Percentiles rank a stretch among this genome's conserved stretches.
These are phyloP conservation scores for Isotomurus palustris DNA, from an alignment of 2,888 invertebrate genomes.

Conservation along the genomic window DNA sequence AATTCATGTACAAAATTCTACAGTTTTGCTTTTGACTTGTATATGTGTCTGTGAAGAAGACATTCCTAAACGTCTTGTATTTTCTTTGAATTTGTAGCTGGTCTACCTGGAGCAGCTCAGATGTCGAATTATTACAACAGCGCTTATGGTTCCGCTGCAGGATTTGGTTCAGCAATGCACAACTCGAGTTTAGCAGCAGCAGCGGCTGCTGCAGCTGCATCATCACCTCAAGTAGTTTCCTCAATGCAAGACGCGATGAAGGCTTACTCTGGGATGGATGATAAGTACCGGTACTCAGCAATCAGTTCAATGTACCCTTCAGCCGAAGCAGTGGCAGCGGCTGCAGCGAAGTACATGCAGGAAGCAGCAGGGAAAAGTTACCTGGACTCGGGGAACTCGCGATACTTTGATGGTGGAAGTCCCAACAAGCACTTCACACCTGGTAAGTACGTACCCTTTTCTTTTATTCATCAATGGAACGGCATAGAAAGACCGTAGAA, in stretches of 20 bases:
- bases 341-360: constrained; percentile 43
- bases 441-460: constrained; percentile 44
- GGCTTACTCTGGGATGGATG: constrained; percentile 46
- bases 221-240: constrained; percentile 42
- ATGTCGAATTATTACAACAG: constrained; percentile 46
- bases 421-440: constrained; percentile 46
- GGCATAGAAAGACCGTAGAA: neutral
- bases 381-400: constrained; percentile 43
- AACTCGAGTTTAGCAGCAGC: constrained; percentile 42
- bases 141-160: constrained; percentile 40
- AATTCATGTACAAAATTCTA: too few relatives aligned
- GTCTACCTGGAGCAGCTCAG: constrained; percentile 45
- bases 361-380: constrained; percentile 43
- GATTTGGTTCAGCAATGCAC: constrained; percentile 45
- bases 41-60: neutral
- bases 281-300: constrained; percentile 46
- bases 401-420: constrained; percentile 45
- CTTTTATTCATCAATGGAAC: constrained; percentile 1
- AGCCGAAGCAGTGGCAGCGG: constrained; percentile 42
- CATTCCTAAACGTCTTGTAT: constrained; percentile 14
- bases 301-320: constrained; percentile 44
- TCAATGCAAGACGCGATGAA: constrained; percentile 47
- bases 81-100: constrained; percentile 32
- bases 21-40: constrained; percentile 1
- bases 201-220: constrained; percentile 46